Base-by-base conservation (phyloP, 2,113 vertebrate species). In the Capricornis sumatraensis region DNA sequence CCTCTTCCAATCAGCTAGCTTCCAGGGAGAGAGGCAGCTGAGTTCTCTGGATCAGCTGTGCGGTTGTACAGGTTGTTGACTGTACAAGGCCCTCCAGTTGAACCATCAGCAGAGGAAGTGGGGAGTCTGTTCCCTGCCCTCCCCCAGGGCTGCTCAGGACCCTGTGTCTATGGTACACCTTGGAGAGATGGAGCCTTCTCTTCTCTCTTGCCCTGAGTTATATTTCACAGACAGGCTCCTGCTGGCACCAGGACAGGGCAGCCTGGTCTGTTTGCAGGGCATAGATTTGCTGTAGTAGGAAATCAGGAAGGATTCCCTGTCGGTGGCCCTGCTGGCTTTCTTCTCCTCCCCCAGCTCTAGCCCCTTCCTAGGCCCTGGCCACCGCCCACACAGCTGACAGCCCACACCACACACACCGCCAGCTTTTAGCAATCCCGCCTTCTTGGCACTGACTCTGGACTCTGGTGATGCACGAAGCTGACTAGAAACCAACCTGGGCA, bases 401-500 rank as follows among this genome's bases (percentile, higher is more conserved):
- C 47, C 76, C 30, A 27, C 0, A 0, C 55, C 62, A 28, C 89
- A 85, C 71, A 87, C 64, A 57, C 5, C 0, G 0, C 40, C 79
- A 67, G 55, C 79, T 62, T 71, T 62, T 81, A 62, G 53, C 92
- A 47, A 83, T 33, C 60, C 78, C 30, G 76, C 62, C 83, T 87
- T 74, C 12, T 30, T 78, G 87, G 91, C 91, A 87, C n/a, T 0
- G 3, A 58, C n/a, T 95, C 52, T 78, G 88, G 93, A 67, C 57
- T 85, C 93, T 67, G 57, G 71, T 67, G 87, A 82, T 81, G 57
- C 74, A 43, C 2, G 6, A 91, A 94, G 71, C 79, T 67, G 81
- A 89, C 45, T 33, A 64, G 97, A 95, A 96, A 83, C 86, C 86
- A 76, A 25, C 79, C 64, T 43, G 47, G 87, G 86, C 86, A 71